Evolutionary conservation across 2,888 invertebrate genomes (phyloP).

Genomic region (Sphaeridia pumilis): DNA sequence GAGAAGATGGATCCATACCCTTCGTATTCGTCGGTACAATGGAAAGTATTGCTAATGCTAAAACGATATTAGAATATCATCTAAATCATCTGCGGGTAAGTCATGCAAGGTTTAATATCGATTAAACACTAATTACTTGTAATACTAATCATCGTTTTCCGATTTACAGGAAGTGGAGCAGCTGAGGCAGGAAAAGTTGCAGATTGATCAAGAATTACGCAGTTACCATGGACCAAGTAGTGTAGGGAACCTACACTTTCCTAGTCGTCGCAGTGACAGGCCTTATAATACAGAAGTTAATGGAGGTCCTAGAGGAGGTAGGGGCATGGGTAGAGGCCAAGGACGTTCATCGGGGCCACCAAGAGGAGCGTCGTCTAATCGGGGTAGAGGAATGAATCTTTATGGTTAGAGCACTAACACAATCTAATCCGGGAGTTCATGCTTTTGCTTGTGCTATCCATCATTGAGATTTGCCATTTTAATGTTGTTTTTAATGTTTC

Average conservation of each 20-base stretch:
- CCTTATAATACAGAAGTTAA: conserved; percentile 39
- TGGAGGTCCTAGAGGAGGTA: conserved; percentile 39
- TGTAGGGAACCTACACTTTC: conserved; percentile 36
- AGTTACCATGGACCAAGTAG: conserved; percentile 53
- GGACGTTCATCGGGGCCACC: conserved; percentile 46
- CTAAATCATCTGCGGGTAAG: conserved; percentile 84
- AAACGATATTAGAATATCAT: conserved; percentile 92
- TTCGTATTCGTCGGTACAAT: conserved; percentile 97
- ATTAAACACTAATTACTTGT: no score
- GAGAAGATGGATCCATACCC: conserved; percentile 90
- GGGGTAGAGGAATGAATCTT: conserved; percentile 14
- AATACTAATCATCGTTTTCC: no score
- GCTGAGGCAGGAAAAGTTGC: conserved; percentile 82
- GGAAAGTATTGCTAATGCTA: conserved; percentile 91
- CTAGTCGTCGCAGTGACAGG: conserved; percentile 54
- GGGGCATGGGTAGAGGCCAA: conserved; percentile 43
- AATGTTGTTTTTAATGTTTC: no score
- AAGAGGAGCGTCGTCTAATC: conserved; percentile 39
- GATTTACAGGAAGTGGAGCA: conserved; percentile 87
- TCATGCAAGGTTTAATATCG: no score
- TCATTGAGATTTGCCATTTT: no score
- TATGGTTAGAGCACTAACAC: conserved; percentile 10
- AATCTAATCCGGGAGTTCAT: background rate
- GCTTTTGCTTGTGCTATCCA: no score
- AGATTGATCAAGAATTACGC: conserved; percentile 87